Base-by-base conservation (phyloP, 2,888 invertebrate species). In the Leucozona laternaria region DNA sequence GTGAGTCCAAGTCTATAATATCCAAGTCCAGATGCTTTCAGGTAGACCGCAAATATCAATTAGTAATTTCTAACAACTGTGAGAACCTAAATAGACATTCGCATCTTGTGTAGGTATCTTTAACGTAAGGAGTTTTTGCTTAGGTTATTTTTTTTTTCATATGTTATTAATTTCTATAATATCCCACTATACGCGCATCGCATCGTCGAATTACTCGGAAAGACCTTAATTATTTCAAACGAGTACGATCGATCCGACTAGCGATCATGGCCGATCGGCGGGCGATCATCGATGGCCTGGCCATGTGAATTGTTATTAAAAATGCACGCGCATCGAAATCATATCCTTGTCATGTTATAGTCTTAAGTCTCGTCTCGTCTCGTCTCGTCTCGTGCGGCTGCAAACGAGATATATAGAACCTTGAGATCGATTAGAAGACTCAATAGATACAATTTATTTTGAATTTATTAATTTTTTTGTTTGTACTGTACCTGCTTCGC, bases 31-130 rank as follows among this genome's bases (percentile, higher is more conserved):
- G 73, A 82, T 86, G 82, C 85, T 73, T 81, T 80, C 85, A 85
- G 85, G 81, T 86, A 86, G 82, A 86, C 81, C 82, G 82, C 86
- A 86, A 86, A 82, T 86, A 86, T 86, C 86, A 86, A 86, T 86
- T 86, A 86, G 86, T 86, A 82, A 86, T 82, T 79, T 86, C 86
- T 79, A 82, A 86, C 86, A 82, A 86, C 81, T 86, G 86, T 86
- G 86, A 86, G 86, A 86, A 86, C 86, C 86, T 73, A 86, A 78
- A 70, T 58, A 81, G 78, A 82, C 75, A 79, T 86, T 79, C 82
- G 62, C 82, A 78, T 81, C 71, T 31, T 37, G 72, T 75, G 40
- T 73, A 37, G 17, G 7, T 22, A 57, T 57, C 40, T 50, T 68
- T 31, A 53, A 57, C 53, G 57, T 71, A 72, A 40, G 31, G 31